These are phyloP conservation scores for Bradysia coprophila DNA, from an alignment of 1,140 invertebrate genomes.

Conservation along the genomic window DNA sequence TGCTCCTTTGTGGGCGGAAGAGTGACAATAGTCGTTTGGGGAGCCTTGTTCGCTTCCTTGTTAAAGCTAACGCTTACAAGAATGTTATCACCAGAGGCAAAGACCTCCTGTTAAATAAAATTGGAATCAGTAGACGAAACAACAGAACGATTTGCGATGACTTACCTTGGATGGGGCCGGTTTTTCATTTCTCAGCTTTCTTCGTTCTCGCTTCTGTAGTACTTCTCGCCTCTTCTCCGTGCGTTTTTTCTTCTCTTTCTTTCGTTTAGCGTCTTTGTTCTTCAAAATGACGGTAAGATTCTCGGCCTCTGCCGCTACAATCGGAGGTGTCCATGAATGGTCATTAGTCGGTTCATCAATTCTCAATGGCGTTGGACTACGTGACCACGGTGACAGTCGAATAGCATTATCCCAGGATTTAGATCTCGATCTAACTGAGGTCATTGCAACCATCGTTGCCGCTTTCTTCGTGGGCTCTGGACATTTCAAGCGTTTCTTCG, in stretches of 20 bases:
- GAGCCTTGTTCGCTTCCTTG: slow-evolving; percentile 39
- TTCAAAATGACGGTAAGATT: slow-evolving; percentile 32
- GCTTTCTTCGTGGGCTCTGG: slow-evolving; percentile 8
- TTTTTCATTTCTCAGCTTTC: slow-evolving; percentile 26
- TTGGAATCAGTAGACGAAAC: no score
- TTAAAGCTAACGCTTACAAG: slow-evolving; percentile 81
- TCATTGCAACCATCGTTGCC: slow-evolving; percentile 8
- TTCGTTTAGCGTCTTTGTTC: slow-evolving; percentile 32
- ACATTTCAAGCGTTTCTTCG: slow-evolving; percentile 12
- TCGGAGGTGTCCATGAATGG: slow-evolving; percentile 28
- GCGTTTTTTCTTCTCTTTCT: slow-evolving; percentile 33
- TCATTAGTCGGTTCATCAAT: slow-evolving; percentile 3
- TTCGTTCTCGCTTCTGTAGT: slow-evolving; percentile 27
- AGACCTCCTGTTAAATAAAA: no score
- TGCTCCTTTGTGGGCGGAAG: slow-evolving; percentile 16
- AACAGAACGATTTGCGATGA: no score
- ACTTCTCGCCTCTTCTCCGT: slow-evolving; percentile 25
- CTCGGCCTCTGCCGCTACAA: slow-evolving; percentile 8
- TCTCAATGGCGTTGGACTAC: slow-evolving; percentile 17
- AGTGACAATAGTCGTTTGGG: slow-evolving; percentile 15
- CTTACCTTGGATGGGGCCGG: slow-evolving; percentile 50
- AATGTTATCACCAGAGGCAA: slow-evolving; percentile 80
- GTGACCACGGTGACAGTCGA: slow-evolving; percentile 19
- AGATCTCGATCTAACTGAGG: slow-evolving; percentile 8
- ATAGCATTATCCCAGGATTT: slow-evolving; percentile 3